Conservation (phyloP, 2,888 invertebrate genomes). For the Erebia palarica region DNA sequence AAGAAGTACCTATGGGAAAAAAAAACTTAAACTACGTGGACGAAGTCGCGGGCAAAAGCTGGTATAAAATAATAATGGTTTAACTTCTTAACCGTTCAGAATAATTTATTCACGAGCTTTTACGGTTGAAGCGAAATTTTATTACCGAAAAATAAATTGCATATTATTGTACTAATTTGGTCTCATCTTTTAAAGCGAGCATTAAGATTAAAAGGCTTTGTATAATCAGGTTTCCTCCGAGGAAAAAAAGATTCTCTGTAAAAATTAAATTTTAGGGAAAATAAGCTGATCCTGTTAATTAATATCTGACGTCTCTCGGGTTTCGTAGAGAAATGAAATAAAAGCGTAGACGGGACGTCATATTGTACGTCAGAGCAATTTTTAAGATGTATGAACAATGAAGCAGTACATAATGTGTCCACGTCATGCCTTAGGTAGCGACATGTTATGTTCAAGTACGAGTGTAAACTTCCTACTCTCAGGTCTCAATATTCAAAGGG, state of each 20-base stretch:
- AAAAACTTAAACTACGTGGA: too few species aligned
- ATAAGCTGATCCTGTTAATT: conserved; percentile 3
- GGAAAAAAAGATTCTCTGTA: not conserved
- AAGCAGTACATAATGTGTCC: too few species aligned
- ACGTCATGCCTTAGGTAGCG: too few species aligned
- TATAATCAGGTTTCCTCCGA: not conserved
- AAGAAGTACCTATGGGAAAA: too few species aligned
- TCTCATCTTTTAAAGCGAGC: not conserved
- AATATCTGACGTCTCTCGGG: conserved; percentile 2
- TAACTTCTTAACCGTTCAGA: not conserved
- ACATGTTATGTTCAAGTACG: too few species aligned
- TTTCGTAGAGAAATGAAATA: not conserved
- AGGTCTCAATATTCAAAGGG: too few species aligned
- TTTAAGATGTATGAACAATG: too few species aligned
- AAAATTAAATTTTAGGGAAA: conserved; percentile 2
- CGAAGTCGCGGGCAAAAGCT: too few species aligned
- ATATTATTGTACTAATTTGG: not conserved
- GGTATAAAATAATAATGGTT: not conserved
- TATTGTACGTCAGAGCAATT: too few species aligned
- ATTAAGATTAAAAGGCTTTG: not conserved
- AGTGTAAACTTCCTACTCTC: too few species aligned
- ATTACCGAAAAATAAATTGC: not conserved
- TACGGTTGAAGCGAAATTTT: not conserved
- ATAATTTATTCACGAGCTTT: not conserved
- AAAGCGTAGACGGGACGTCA: not conserved